Base-by-base conservation (phyloP, 2,797 vertebrate genomes). In the Numenius phaeopus region DNA sequence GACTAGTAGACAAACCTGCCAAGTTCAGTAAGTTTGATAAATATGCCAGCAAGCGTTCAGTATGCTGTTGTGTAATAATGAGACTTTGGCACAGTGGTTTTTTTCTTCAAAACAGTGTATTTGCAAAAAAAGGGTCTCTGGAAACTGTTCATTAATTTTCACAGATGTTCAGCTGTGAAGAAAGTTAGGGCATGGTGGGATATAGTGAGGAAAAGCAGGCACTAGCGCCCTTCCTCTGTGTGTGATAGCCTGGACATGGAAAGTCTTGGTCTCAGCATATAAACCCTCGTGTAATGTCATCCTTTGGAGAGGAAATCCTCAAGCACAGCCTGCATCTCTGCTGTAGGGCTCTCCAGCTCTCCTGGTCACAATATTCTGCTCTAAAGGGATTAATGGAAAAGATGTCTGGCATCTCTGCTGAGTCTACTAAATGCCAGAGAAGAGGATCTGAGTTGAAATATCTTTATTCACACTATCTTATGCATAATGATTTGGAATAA, bases 281-380 rank as follows among this genome's bases (percentile, higher is more conserved):
- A 67, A 80, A 14, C 42, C 50, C 13, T 44, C 6, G 7, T 5
- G 34, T 27, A 26, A 2, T 7, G 18, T 8, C 1, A 0, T 46
- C 40, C 20, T 89, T 65, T n/a, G 58, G 44, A 79, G 30, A 76
- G 39, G 32, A 83, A 65, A 83, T 77, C 82, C 54, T 62, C 21
- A 24, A 37, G 59, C 8, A 22, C 40, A 49, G 40, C 29, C 50
- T 79, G 44, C 39, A 32, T 30, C 47, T 77, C 64, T 93, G 58
- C 64, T 66, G 42, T 39, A 21, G 58, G 58, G 47, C 47, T 80
- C 50, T 83, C 46, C 46, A 83, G 29, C 73, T 24, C 22, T 59
- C 39, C 49, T 81, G 49, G 44, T 78, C 39, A 32, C 29, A 59
- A 11, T 40, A 52, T 50, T 59, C 34, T 83, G 0, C 81, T 87